A percentile compares a stretch with the other conserved stretches of the same genome.
These are phyloP conservation scores for Apantesis nais DNA, from an alignment of 2,888 invertebrate species.

Conservation along the genomic window DNA sequence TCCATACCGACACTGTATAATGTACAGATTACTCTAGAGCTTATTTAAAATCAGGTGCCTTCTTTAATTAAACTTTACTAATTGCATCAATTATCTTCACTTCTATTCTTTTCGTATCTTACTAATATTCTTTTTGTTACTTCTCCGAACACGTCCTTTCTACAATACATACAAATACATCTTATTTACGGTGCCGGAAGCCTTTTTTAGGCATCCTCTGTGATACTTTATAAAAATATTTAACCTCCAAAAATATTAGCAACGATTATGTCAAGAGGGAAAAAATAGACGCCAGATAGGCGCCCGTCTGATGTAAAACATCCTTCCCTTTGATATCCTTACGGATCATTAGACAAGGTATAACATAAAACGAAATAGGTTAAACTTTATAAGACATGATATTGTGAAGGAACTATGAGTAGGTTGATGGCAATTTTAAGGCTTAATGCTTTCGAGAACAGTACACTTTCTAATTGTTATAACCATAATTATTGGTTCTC, in stretches of 20 bases:
- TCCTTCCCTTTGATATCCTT: conserved; percentile 7
- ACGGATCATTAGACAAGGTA: not conserved
- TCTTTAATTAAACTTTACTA: not conserved
- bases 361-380: not conserved
- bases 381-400: not conserved
- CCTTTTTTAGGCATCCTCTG: not conserved
- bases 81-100: not conserved
- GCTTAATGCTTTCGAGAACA: not conserved
- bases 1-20: no score
- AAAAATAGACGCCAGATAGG: not conserved
- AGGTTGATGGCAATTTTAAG: not conserved
- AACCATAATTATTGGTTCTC: not conserved
- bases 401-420: not conserved
- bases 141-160: not conserved
- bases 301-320: conserved; percentile 4
- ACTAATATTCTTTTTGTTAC: not conserved
- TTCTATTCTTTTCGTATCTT: not conserved
- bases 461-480: not conserved
- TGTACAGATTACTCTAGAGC: no score
- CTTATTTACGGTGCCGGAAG: not conserved
- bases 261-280: not conserved
- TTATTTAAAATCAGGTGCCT: no score
- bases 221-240: not conserved
- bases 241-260: not conserved
- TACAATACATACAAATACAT: not conserved